Base-by-base conservation (phyloP, 2,797 vertebrate species). In the Apogon hyalosoma region DNA sequence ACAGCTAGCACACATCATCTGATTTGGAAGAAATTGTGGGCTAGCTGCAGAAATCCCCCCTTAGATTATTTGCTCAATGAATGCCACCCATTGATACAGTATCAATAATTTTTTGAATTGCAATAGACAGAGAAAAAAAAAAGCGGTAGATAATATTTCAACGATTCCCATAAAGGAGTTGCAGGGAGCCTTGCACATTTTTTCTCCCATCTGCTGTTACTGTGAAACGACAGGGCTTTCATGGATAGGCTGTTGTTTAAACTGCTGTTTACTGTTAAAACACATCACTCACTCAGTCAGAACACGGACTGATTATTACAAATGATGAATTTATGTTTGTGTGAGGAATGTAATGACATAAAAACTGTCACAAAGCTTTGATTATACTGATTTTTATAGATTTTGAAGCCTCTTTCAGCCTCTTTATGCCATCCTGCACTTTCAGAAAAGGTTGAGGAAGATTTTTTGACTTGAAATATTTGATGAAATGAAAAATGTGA, bases 1-100 rank as follows among this genome's bases (percentile, higher is more conserved):
- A 90, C 83, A 86, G 75, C 75, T 69, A 80, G 83, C 72, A 78
- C 83, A 83, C 77, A 86, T 90, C 79, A 87, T 90, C 86, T 88
- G 87, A 90, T 90, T 89, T 73, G 51, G 69, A 64, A 71, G 65
- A 75, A 79, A 73, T 50, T 79, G 63, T 73, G 63, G 62, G 56
- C 64, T 21, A 66, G 70, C 67, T 83, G 69, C 52, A 68, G 74
- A 88, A 82, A 64, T 77, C 65, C 65, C 69, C 65, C 64, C 56
- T 73, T 43, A 47, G 42, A 72, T 77, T 69, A 61, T 78, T 70
- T 77, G 10, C 68, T 46, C 16, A 31, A 48, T 73, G 64, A 72
- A 60, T 64, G 68, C 45, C 6, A 2, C 49, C 80, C 46, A 67
- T 73, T 80, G 58, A 73, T 69, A 7, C 41, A 28, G 24, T 28